Base-by-base conservation (phyloP, 2,113 vertebrate species). In the Nibea albiflora region DNA sequence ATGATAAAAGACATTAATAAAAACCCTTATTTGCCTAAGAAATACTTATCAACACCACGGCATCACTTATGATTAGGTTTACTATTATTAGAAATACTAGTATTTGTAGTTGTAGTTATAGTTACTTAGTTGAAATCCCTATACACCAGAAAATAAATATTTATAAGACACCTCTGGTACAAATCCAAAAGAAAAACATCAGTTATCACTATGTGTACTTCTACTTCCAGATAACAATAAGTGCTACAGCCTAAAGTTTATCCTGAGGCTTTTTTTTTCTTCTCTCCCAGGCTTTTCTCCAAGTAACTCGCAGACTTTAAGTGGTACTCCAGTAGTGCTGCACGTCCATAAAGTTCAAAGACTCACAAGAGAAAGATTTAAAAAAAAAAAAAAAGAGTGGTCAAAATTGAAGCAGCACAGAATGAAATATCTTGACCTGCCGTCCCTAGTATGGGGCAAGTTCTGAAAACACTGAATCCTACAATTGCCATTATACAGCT, bases 291-390 rank as follows among this genome's bases (percentile, higher is more conserved):
- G 20, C 54, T 60, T 60, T 53, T 71, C 26, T n/a, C 14, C 42
- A 57, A 69, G 39, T 39, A 67, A 61, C 47, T 35, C 17, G 26
- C 71, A 31, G 50, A 79, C n/a, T 65, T 14, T 44, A 60, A 64
- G 52, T 6, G 3, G 15, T 16, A 31, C 70, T 62, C 39, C 20
- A 16, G 56, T 56, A 26, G n/a, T 58, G 42, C 7, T 69, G 54
- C 47, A 47, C 53, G 35, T 78, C 44, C 61, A 62, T 78, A 54
- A 73, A 35, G 35, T 47, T 52, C 54, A 56, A 61, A 24, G 53
- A 61, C 61, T 71, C 60, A 28, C 67, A 73, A 35, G 63, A 68
- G 78, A 61, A 28, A 14, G 10, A 63, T 62, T 56, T 60, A 42
- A 3, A 50, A 50, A 56, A 73, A 42, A 73, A 42, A 26, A 26